Evolutionary conservation across 2,113 vertebrate genomes (phyloP).

Genomic region (Cygnus atratus): DNA sequence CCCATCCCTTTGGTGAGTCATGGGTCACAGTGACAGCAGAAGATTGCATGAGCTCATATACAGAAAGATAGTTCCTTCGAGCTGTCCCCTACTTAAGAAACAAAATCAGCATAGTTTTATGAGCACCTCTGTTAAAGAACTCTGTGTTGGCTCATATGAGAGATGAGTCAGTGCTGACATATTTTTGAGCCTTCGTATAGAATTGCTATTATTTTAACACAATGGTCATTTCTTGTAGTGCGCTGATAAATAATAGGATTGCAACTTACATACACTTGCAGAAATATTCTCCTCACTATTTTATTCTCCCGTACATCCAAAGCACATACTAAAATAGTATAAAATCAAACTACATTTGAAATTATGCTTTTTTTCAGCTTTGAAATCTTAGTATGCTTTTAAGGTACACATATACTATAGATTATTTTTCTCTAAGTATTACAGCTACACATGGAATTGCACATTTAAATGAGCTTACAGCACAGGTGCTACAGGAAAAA

Average conservation of each 20-base stretch:
- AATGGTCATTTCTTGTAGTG: slow-evolving; percentile 26
- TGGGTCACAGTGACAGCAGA: slow-evolving; percentile 41
- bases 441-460: slow-evolving; percentile 78
- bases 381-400: slow-evolving; percentile 75
- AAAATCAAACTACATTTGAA: slow-evolving; percentile 68
- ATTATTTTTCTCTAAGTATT: slow-evolving; percentile 71
- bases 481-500: slow-evolving; percentile 82
- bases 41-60: not conserved
- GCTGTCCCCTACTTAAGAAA: slow-evolving; percentile 45
- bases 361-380: slow-evolving; percentile 58
- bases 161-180: slow-evolving; percentile 5
- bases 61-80: slow-evolving; percentile 28
- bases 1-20: slow-evolving; percentile 8
- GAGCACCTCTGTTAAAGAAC: not conserved
- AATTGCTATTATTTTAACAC: slow-evolving; percentile 10
- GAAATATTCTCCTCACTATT: slow-evolving; percentile 58
- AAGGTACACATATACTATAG: slow-evolving; percentile 75
- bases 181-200: slow-evolving; percentile 36
- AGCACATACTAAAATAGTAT: slow-evolving; percentile 51
- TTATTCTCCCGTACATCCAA: slow-evolving; percentile 52
- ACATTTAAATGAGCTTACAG: slow-evolving; percentile 85
- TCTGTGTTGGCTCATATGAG: not conserved
- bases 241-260: slow-evolving; percentile 42
- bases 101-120: slow-evolving; percentile 41
- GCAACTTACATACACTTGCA: slow-evolving; percentile 35